A percentile compares a stretch with the other conserved stretches of the same genome.
Conservation (phyloP, 2,797 vertebrate species). For the Ataeniobius toweri region DNA sequence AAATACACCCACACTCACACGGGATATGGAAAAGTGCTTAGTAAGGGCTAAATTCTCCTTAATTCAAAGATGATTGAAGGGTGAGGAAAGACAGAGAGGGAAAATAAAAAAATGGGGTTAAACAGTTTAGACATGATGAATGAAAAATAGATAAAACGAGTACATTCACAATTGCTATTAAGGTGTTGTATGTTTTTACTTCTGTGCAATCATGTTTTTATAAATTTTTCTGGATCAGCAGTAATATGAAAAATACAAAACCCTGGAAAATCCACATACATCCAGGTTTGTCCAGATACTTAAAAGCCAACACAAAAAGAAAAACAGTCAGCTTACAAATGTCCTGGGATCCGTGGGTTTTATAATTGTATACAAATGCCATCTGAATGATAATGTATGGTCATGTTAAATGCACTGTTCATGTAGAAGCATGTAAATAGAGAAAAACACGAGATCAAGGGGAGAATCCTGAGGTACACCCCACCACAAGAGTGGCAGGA, state of each 20-base stretch:
- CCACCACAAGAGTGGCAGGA: not conserved
- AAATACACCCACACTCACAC: slow-evolving; percentile 39
- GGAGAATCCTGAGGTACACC: slow-evolving; percentile 8
- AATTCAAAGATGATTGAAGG: slow-evolving; percentile 33
- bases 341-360: not conserved
- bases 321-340: not conserved
- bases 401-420: not conserved
- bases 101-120: not conserved
- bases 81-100: slow-evolving; percentile 15
- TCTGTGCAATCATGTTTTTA: not conserved
- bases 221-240: not conserved
- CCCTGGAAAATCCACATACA: not conserved
- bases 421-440: not conserved
- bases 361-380: not conserved
- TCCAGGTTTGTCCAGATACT: not conserved
- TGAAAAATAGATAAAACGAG: not conserved
- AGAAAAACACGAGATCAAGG: not conserved
- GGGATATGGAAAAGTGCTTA: slow-evolving; percentile 72
- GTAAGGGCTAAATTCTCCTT: slow-evolving; percentile 43
- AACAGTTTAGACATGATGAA: slow-evolving; percentile 6
- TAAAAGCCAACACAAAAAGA: not conserved
- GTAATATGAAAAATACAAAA: not conserved
- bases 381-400: not conserved
- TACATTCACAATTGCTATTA: not conserved
- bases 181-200: not conserved